A percentile compares a stretch with the other conserved stretches of the same genome.
Conservation (phyloP, 2,113 vertebrate genomes). For the Gobiocypris rarus region DNA sequence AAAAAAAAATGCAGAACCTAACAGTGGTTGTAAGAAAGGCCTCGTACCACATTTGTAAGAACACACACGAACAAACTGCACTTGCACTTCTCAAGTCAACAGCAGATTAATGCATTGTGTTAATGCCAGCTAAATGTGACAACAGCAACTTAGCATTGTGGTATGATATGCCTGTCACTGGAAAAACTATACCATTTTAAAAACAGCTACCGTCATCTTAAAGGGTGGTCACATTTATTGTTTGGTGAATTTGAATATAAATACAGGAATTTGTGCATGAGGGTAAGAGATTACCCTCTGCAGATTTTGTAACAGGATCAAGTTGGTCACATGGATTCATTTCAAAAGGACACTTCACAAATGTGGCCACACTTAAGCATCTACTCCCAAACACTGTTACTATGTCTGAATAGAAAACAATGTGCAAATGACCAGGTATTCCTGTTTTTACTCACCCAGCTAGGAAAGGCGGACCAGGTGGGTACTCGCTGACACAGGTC, state of each 20-base stretch:
- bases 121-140: background rate
- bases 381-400: background rate
- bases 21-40: background rate
- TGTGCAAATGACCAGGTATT: background rate
- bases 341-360: background rate
- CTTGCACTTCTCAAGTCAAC: background rate
- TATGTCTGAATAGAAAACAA: background rate
- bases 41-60: background rate
- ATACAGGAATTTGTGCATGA: background rate
- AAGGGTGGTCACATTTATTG: background rate
- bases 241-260: no score
- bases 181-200: background rate
- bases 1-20: no score
- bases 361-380: background rate
- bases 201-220: background rate
- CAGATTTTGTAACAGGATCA: background rate
- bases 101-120: background rate
- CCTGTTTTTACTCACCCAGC: constrained; percentile 86
- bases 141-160: background rate
- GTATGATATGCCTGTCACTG: background rate
- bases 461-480: constrained; percentile 95
- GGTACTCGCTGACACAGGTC: constrained; percentile 97
- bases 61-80: background rate
- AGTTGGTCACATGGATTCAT: background rate
- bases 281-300: background rate